These are phyloP conservation scores for Bradypodion pumilum DNA, from an alignment of 2,797 vertebrate genomes.

Conservation along the genomic window DNA sequence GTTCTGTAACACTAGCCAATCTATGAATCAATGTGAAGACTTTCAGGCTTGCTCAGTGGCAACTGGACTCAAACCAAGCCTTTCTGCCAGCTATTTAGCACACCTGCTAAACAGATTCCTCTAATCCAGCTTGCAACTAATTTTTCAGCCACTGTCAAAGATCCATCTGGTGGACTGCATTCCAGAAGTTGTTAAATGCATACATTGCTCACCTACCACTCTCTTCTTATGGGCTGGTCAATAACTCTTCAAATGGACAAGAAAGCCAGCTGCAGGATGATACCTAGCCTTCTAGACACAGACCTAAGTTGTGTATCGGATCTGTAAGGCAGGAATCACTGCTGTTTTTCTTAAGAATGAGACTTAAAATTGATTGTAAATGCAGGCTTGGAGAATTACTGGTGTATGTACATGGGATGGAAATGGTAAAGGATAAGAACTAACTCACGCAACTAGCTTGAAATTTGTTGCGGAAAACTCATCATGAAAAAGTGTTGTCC, in stretches of 20 bases:
- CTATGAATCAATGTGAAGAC: slow-evolving; percentile 67
- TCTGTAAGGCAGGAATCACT: accelerated
- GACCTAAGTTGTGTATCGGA: not conserved
- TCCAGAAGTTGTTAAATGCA: slow-evolving; percentile 39
- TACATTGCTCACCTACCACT: slow-evolving; percentile 8
- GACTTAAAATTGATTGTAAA: not conserved
- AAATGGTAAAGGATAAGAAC: not conserved
- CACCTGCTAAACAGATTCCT: slow-evolving; percentile 76
- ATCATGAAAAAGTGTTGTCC: not conserved
- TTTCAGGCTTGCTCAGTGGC: slow-evolving; percentile 66
- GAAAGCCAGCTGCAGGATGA: not conserved
- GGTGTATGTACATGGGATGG: not conserved
- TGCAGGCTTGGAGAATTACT: not conserved
- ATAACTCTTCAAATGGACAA: not conserved
- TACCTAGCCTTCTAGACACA: accelerated
- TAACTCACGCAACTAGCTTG: not conserved
- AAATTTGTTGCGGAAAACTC: not conserved
- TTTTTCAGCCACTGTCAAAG: slow-evolving; percentile 58
- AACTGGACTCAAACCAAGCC: slow-evolving; percentile 64
- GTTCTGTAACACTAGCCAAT: slow-evolving; percentile 63
- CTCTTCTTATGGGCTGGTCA: not conserved
- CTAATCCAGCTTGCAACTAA: slow-evolving; percentile 55
- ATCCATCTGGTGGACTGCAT: not conserved
- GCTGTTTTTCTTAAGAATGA: not conserved
- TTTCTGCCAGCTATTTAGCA: slow-evolving; percentile 70